These are phyloP conservation scores for Naja naja DNA, from an alignment of 2,113 vertebrate species.

Conservation along the genomic window DNA sequence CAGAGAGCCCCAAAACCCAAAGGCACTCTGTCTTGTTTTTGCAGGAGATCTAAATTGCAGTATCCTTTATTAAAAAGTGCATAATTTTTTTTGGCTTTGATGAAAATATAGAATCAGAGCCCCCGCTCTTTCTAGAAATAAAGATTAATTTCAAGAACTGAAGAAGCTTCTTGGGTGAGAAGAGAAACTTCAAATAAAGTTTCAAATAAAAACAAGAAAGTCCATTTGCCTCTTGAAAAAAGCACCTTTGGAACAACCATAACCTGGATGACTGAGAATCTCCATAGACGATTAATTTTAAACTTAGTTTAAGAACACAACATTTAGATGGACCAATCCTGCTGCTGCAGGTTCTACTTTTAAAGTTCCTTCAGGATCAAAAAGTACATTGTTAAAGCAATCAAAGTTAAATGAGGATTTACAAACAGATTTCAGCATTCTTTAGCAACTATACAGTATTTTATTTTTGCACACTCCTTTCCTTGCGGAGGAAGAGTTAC, in stretches of 20 bases:
- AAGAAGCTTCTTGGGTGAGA: too few species aligned
- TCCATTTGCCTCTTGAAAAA: too few species aligned
- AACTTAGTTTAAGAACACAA: background rate
- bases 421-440: background rate
- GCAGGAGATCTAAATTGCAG: background rate
- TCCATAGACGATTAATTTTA: background rate
- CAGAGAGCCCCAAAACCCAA: background rate
- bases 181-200: too few species aligned
- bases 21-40: background rate
- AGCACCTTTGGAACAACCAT: too few species aligned
- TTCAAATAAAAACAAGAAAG: too few species aligned
- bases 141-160: background rate
- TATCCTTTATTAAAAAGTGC: background rate
- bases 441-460: background rate
- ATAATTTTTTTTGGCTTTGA: background rate
- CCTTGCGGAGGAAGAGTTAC: background rate
- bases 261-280: too few species aligned
- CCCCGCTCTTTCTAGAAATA: background rate
- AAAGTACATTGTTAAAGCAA: background rate
- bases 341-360: background rate
- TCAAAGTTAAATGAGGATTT: background rate
- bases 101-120: background rate
- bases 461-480: background rate
- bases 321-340: background rate
- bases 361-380: background rate